A percentile compares a stretch with the other conserved stretches of the same genome.
These are phyloP conservation scores for Littorina saxatilis DNA, from an alignment of 1,140 invertebrate species.

Conservation along the genomic window DNA sequence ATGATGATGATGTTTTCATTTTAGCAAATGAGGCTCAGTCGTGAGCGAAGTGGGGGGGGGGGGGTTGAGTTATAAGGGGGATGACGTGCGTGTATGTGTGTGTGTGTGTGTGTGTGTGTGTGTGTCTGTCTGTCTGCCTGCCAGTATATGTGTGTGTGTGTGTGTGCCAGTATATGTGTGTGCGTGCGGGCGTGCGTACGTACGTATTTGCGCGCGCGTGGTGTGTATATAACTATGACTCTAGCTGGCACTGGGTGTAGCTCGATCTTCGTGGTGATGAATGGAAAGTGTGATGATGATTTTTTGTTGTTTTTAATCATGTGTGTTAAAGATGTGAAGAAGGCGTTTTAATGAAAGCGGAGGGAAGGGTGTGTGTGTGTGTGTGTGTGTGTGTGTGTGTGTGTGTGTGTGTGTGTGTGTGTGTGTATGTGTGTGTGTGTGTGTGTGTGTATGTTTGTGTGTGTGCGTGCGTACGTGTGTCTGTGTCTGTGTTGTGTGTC, in stretches of 20 bases:
- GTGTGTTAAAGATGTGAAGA: too few relatives aligned
- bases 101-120: conserved; percentile 23
- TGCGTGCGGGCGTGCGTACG: not conserved
- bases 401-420: not conserved
- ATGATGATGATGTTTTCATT: not conserved
- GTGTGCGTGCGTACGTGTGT: too few relatives aligned
- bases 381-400: not conserved
- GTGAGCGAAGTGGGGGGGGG: not conserved
- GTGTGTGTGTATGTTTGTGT: too few relatives aligned
- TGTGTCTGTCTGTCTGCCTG: conserved; percentile 8
- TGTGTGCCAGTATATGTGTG: conserved; percentile 3
- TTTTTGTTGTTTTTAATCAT: too few relatives aligned
- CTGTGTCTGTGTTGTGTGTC: too few relatives aligned
- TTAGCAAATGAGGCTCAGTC: not conserved
- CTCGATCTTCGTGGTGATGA: too few relatives aligned
- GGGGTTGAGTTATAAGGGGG: too few relatives aligned
- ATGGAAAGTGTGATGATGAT: too few relatives aligned
- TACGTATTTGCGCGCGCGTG: not conserved
- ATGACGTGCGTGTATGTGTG: not conserved
- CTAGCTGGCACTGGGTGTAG: too few relatives aligned
- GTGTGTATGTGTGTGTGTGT: not conserved
- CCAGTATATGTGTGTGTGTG: not conserved
- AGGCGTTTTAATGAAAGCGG: too few relatives aligned
- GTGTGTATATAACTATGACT: too few relatives aligned
- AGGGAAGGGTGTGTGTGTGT: too few relatives aligned